A percentile compares a stretch with the other conserved stretches of the same genome.
Conservation (phyloP, 2,113 vertebrate genomes). For the Hiodon alosoides region DNA sequence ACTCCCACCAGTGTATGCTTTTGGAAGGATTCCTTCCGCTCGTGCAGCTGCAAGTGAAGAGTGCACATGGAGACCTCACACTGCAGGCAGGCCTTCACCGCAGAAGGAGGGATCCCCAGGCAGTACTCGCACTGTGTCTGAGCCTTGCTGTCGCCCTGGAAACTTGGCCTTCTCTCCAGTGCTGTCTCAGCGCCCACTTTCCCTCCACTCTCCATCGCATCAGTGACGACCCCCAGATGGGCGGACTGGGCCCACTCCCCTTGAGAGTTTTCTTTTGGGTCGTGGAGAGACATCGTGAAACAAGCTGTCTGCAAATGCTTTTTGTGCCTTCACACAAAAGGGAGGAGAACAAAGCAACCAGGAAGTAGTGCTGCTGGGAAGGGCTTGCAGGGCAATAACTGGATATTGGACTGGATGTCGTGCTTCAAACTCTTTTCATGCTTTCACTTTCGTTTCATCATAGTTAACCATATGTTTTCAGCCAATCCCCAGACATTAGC, state of each 20-base stretch:
- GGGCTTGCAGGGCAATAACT: no score
- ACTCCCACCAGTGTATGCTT: slow-evolving; percentile 26
- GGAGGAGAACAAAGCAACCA: neutral
- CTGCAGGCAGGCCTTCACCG: slow-evolving; percentile 33
- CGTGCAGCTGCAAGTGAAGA: slow-evolving; percentile 41
- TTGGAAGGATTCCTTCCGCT: neutral
- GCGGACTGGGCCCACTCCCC: neutral
- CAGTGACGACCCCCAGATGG: no score
- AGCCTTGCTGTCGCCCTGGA: slow-evolving; percentile 15
- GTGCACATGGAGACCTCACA: slow-evolving; percentile 38
- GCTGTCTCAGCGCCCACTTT: no score
- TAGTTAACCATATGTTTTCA: no score
- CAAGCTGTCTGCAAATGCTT: neutral
- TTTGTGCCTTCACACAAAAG: neutral
- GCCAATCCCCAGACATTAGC: no score
- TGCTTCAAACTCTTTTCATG: no score
- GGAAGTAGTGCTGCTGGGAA: neutral
- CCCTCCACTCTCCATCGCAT: neutral
- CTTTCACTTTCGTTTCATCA: no score
- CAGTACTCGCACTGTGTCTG: slow-evolving; percentile 39
- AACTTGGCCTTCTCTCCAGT: neutral
- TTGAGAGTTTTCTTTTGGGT: neutral
- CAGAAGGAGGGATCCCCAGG: slow-evolving; percentile 14
- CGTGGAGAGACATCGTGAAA: neutral
- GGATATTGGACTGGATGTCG: no score